A percentile compares a stretch with the other conserved stretches of the same genome.
Conservation (phyloP, 2,113 vertebrate species). For the Pantherophis guttatus region DNA sequence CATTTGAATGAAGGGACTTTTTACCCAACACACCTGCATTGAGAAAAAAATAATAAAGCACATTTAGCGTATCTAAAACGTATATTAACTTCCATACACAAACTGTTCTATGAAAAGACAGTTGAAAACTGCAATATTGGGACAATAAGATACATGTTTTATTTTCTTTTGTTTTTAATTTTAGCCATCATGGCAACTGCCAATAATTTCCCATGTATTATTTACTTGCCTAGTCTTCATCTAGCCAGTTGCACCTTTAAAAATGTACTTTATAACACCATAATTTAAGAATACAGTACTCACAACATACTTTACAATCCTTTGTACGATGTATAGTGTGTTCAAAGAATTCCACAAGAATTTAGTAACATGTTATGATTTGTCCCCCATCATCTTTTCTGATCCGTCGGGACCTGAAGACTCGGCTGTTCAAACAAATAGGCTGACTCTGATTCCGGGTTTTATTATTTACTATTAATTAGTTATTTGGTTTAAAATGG, state of each 20-base stretch:
- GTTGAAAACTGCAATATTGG: not conserved
- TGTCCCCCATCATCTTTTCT: not conserved
- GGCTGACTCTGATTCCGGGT: no score
- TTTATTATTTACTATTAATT: no score
- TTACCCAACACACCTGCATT: slow-evolving; percentile 76
- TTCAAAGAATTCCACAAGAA: not conserved
- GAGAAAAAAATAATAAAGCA: slow-evolving; percentile 18
- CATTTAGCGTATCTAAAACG: slow-evolving; percentile 17
- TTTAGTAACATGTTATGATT: not conserved
- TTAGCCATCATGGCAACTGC: slow-evolving; percentile 21
- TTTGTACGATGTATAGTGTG: not conserved
- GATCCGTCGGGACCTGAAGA: no score
- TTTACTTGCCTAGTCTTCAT: slow-evolving; percentile 20
- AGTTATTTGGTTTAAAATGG: no score
- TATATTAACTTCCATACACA: not conserved
- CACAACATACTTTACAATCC: not conserved
- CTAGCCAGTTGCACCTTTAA: slow-evolving; percentile 18
- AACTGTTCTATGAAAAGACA: not conserved
- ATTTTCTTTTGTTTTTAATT: not conserved
- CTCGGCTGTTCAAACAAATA: no score
- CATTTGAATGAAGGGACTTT: slow-evolving; percentile 70
- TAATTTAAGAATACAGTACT: not conserved
- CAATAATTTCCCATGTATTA: not conserved
- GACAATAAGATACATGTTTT: not conserved
- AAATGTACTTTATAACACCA: slow-evolving; percentile 37